Conservation (phyloP, 2,888 invertebrate genomes). For the Allygus modestus region DNA sequence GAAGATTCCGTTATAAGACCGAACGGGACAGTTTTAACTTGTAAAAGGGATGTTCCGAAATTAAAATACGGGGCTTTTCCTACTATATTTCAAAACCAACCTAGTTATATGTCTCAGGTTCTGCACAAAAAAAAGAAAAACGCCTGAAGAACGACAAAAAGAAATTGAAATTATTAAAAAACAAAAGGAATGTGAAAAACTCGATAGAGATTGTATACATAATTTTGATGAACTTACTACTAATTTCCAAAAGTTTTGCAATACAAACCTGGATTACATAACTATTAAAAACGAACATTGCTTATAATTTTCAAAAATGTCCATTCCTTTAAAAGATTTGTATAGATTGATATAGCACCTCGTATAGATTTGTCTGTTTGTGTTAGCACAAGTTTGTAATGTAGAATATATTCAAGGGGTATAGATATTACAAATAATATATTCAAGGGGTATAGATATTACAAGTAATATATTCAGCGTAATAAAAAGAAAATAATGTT, state of each 20-base stretch:
- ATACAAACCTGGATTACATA: conserved; percentile 14
- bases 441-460: conserved; percentile 18
- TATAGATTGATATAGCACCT: too few relatives aligned
- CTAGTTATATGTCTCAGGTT: conserved; percentile 38
- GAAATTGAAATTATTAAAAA: conserved; percentile 20
- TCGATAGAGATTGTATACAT: conserved; percentile 34
- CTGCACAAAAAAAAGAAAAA: conserved; percentile 25
- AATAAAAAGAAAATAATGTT: conserved; percentile 1
- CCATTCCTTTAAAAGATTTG: conserved; percentile 42
- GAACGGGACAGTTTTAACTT: neutral
- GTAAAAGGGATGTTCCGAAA: neutral
- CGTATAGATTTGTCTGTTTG: conserved; percentile 40
- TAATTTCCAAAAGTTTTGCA: conserved; percentile 15
- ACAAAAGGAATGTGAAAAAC: conserved; percentile 18
- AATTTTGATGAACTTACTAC: conserved; percentile 29
- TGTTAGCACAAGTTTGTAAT: conserved; percentile 13
- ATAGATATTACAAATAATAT: conserved; percentile 33
- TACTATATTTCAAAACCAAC: conserved; percentile 28
- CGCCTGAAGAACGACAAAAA: conserved; percentile 30
- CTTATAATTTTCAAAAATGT: conserved; percentile 18
- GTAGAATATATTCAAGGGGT: conserved; percentile 12
- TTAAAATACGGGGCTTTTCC: neutral
- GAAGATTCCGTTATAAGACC: neutral
- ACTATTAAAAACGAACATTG: conserved; percentile 8
- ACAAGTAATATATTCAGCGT: conserved; percentile 23